A percentile compares a stretch with the other conserved stretches of the same genome.
These are phyloP conservation scores for Lasioglossum pauxillum DNA, from an alignment of 2,888 invertebrate species.

Conservation along the genomic window DNA sequence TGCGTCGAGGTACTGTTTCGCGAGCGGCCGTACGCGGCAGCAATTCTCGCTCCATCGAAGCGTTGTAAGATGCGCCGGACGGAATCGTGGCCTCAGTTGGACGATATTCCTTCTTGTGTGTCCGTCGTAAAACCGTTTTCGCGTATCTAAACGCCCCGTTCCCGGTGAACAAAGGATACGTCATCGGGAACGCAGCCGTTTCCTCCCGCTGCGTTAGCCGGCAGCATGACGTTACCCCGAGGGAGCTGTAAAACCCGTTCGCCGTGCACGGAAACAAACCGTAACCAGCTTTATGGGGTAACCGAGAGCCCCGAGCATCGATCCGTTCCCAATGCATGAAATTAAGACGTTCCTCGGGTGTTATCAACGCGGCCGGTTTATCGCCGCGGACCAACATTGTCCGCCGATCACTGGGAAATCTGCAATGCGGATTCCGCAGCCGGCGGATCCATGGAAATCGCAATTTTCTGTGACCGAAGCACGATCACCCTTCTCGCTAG, in stretches of 20 bases:
- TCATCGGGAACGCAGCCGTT: constrained; percentile 27
- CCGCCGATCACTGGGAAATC: constrained; percentile 44
- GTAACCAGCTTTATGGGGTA: constrained; percentile 57
- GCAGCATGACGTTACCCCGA: constrained; percentile 25
- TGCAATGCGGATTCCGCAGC: constrained; percentile 62
- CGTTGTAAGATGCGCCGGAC: neutral
- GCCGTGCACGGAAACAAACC: constrained; percentile 49
- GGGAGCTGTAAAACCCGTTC: constrained; percentile 55
- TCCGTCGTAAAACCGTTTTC: constrained; percentile 5
- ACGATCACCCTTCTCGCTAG: neutral
- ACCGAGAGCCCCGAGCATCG: constrained; percentile 51
- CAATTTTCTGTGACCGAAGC: neutral
- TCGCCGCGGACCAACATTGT: constrained; percentile 28
- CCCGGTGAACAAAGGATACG: constrained; percentile 33
- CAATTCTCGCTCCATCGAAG: neutral
- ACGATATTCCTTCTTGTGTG: neutral
- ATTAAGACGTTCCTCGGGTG: constrained; percentile 63
- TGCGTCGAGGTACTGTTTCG: neutral
- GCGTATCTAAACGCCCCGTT: constrained; percentile 26
- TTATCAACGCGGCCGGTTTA: constrained; percentile 59
- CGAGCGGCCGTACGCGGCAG: neutral
- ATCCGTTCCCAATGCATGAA: constrained; percentile 71
- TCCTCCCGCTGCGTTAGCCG: neutral
- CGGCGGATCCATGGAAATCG: neutral
- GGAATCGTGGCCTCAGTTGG: neutral